A percentile compares a stretch with the other conserved stretches of the same genome.
These are phyloP conservation scores for Antrozous pallidus DNA, from an alignment of 2,797 vertebrate genomes.

Conservation along the genomic window DNA sequence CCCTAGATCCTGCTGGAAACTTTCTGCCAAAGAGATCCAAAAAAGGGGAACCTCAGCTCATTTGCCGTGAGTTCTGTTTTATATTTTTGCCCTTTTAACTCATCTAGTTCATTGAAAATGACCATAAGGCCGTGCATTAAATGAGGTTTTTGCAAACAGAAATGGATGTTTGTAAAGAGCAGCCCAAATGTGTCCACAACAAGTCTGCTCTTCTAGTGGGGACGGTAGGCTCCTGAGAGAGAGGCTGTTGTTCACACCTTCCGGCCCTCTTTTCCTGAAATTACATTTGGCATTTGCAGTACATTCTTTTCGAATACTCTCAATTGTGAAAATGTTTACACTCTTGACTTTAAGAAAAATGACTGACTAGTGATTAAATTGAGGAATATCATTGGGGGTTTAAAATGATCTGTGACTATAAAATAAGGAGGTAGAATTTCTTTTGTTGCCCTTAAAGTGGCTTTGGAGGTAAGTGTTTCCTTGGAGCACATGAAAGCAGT, in stretches of 20 bases:
- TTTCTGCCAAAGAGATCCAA: neutral
- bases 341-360: neutral
- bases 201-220: neutral
- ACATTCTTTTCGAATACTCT: neutral
- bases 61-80: neutral
- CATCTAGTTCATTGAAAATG: neutral
- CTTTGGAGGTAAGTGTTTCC: neutral
- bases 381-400: neutral
- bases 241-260: neutral
- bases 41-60: neutral
- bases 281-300: neutral
- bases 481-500: neutral
- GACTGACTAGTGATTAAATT: neutral
- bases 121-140: neutral
- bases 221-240: neutral
- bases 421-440: neutral
- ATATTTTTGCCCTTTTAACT: neutral
- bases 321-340: neutral
- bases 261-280: neutral
- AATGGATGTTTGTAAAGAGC: neutral
- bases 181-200: neutral
- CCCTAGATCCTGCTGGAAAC: accelerated
- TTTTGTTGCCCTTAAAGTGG: neutral
- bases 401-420: neutral
- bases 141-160: neutral